A percentile compares a stretch with the other conserved stretches of the same genome.
Evolutionary conservation across 2,113 vertebrate species (phyloP).

Genomic region (Salvelinus fontinalis): DNA sequence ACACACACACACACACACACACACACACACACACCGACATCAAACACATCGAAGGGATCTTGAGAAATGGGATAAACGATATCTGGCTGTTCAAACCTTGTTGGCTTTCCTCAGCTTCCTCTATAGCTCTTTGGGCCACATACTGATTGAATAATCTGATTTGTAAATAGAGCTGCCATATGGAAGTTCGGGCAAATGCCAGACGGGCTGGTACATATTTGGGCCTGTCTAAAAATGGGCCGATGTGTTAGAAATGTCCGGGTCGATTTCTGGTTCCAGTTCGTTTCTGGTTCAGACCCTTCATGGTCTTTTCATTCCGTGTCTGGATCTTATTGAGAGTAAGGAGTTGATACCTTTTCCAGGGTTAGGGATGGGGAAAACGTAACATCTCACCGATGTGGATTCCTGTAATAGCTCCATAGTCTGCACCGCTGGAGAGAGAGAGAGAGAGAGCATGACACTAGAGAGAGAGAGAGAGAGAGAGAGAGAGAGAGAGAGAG

Average conservation of each 20-base stretch:
- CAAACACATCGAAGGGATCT: too few relatives aligned
- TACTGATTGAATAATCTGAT: neutral
- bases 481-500: too few relatives aligned
- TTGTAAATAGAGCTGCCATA: too few relatives aligned
- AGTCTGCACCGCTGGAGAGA: slow-evolving; percentile 19
- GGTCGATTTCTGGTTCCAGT: too few relatives aligned
- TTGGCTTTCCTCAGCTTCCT: neutral
- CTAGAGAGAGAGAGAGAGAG: neutral
- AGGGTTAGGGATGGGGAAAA: neutral
- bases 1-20: neutral
- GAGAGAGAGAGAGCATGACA: neutral
- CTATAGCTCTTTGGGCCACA: neutral
- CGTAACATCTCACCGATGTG: slow-evolving; percentile 25
- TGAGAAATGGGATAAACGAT: too few relatives aligned
- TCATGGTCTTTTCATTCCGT: neutral
- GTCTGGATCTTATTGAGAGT: neutral
- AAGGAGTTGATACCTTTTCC: too few relatives aligned
- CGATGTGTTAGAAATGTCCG: too few relatives aligned
- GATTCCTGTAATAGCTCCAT: slow-evolving; percentile 20
- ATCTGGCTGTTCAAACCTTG: too few relatives aligned
- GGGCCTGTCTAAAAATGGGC: too few relatives aligned
- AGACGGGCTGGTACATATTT: too few relatives aligned
- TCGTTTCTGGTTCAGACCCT: neutral
- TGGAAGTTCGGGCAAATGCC: too few relatives aligned
- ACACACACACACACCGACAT: neutral